Percentiles rank a stretch among this genome's conserved stretches.
phyloP scores from a whole-genome alignment of 2,113 vertebrate genomes.

The Rhineura floridana region DNA sequence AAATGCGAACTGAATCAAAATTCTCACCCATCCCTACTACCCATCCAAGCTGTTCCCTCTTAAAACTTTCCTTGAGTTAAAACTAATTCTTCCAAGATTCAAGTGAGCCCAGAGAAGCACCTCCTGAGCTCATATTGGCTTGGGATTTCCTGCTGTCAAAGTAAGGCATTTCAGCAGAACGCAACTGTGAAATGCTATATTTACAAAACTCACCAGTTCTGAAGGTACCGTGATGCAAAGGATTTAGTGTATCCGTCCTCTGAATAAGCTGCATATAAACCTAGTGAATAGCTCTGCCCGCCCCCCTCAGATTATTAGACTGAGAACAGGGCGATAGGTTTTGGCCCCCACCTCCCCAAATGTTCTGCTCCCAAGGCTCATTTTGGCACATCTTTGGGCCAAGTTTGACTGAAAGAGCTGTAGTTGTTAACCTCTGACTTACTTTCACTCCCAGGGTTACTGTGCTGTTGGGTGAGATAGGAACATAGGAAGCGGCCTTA shows the following conservation, averaged over 20 bases:
- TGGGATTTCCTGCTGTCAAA: background rate
- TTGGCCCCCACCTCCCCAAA: background rate
- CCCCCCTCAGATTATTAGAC: background rate
- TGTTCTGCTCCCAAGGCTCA: background rate
- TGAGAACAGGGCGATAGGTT: background rate
- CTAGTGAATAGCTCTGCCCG: background rate
- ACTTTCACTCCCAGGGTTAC: too few species aligned
- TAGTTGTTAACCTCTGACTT: too few species aligned
- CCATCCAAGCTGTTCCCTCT: background rate
- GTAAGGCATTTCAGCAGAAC: background rate
- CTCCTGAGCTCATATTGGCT: background rate
- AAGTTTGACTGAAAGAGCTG: too few species aligned
- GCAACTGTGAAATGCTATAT: background rate
- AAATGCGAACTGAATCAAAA: too few species aligned
- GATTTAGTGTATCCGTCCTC: background rate
- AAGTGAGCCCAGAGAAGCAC: background rate
- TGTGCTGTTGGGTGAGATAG: background rate
- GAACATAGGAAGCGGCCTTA: too few species aligned
- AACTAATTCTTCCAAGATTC: background rate
- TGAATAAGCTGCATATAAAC: background rate
- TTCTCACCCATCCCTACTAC: too few species aligned
- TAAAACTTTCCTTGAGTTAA: background rate
- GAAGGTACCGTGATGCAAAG: background rate
- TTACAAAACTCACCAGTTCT: too few species aligned
- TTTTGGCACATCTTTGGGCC: background rate